Evolutionary conservation across 2,113 vertebrate genomes (phyloP), one percentile per base, ranked within the genome.

Genomic region (Salvelinus alpinus): DNA sequence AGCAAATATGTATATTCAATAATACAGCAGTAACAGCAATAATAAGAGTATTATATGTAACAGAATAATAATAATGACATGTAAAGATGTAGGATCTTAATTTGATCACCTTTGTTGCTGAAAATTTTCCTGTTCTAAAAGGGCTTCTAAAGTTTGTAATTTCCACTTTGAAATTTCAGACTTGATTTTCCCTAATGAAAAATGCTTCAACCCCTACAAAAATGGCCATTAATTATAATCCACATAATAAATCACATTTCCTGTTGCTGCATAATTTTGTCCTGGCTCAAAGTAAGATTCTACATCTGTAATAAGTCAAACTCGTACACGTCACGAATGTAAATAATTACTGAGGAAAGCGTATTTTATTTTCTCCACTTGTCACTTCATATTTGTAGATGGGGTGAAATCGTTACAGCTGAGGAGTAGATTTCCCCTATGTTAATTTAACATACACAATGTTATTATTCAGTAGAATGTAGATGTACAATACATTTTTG

Each of bases 11-110:
- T 31, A 16, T 3, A 83, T 74, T 27, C 86, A 85, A 72, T 54
- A 18, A 62, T 62, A n/a, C 80, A 81, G 85, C 87, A 68, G 9
- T 44, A 68, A 68, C 86, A 78, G 70, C 79, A 78, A 74, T 81
- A 75, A 80, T 76, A 80, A 70, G 73, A 82, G 71, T 82, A 67
- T 80, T 79, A 75, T 44, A 76, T 38, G n/a, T 51, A 70, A 74
- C 31, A 38, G 29, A 85, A 70, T n/a, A 57, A 77, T 57, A 71
- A 74, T 86, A 80, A 86, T 65, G 68, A 72, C 14, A n/a, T 34
- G 51, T 44, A 44, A 9, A 44, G 9, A 44, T 44, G 38, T 44
- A 11, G 9, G 38, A 11, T 44, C 9, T 44, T 12, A 44, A 44
- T 12, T 44, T 44, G 38, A 12, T 44, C 38, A 12, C 38, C 9